Conservation (phyloP, 2,888 invertebrate genomes). For the Acrobasis suavella region DNA sequence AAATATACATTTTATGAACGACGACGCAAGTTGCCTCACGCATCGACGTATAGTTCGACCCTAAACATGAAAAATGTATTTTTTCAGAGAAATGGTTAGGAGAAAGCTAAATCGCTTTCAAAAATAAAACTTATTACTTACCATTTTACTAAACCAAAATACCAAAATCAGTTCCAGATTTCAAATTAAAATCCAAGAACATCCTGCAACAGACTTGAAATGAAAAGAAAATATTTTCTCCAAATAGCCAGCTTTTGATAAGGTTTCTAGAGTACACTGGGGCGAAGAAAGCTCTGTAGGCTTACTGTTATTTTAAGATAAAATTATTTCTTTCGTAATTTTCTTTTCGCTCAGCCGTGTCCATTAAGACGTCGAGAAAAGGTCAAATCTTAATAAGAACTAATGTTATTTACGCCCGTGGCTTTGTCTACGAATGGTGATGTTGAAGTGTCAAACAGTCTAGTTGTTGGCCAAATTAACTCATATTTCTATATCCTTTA, state of each 20-base stretch:
- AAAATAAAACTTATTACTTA: neutral
- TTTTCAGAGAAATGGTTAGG: neutral
- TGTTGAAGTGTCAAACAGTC: too few relatives aligned
- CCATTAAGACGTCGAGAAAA: constrained; percentile 6
- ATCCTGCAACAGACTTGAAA: neutral
- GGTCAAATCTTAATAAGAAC: constrained; percentile 1
- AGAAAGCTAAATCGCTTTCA: neutral
- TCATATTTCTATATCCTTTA: too few relatives aligned
- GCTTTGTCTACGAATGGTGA: too few relatives aligned
- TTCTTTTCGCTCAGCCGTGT: neutral
- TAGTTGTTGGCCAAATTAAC: too few relatives aligned
- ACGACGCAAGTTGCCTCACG: too few relatives aligned
- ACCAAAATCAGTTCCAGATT: neutral
- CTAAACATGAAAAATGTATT: neutral
- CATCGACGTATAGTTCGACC: too few relatives aligned
- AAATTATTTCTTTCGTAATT: constrained; percentile 21
- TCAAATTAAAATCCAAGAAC: constrained; percentile 6
- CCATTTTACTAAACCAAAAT: neutral
- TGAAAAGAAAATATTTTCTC: constrained; percentile 18
- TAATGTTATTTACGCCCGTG: neutral
- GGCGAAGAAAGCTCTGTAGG: constrained; percentile 8
- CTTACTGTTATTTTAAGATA: constrained; percentile 11
- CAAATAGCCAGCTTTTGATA: constrained; percentile 10
- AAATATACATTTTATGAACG: too few relatives aligned
- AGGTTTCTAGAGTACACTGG: constrained; percentile 12